Evolutionary conservation across 2,888 invertebrate species (phyloP).

Genomic region (Dendrolimus houi): DNA sequence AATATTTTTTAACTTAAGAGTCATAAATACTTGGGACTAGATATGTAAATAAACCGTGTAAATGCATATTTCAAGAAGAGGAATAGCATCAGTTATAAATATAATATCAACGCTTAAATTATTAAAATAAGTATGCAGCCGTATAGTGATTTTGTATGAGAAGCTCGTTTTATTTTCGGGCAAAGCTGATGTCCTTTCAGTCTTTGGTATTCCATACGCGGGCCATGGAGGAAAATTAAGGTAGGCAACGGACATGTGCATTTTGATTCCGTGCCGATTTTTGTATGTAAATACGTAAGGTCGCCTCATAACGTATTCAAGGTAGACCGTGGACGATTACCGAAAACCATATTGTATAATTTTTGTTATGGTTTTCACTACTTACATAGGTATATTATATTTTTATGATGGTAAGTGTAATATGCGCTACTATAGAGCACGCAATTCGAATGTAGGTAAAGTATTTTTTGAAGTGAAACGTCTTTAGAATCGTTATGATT

Average conservation of each 20-base stretch:
- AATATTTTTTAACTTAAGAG: too few relatives aligned
- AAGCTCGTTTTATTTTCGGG: constrained; percentile 37
- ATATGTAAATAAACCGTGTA: too few relatives aligned
- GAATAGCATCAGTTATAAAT: too few relatives aligned
- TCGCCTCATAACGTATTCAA: constrained; percentile 59
- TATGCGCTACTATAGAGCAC: too few relatives aligned
- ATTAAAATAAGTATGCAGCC: too few relatives aligned
- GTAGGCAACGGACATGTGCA: constrained; percentile 60
- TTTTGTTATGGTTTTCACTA: constrained; percentile 21
- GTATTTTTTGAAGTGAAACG: too few relatives aligned
- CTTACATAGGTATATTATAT: neutral
- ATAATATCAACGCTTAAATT: too few relatives aligned
- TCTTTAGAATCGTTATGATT: too few relatives aligned
- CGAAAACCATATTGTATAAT: constrained; percentile 32
- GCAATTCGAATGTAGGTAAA: too few relatives aligned
- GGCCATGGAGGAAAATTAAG: constrained; percentile 59
- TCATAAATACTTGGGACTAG: too few relatives aligned
- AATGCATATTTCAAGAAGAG: too few relatives aligned
- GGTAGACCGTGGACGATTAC: constrained; percentile 40
- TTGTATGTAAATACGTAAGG: constrained; percentile 51
- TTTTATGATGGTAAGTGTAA: too few relatives aligned
- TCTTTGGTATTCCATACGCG: constrained; percentile 58
- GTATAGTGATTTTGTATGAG: constrained; percentile 45
- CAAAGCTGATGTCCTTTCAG: constrained; percentile 45
- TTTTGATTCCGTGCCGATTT: constrained; percentile 63